Percentiles rank a stretch among this genome's conserved stretches.
These are phyloP conservation scores for Rotaria magnacalcarata DNA, from an alignment of 2,888 invertebrate species.

Conservation along the genomic window DNA sequence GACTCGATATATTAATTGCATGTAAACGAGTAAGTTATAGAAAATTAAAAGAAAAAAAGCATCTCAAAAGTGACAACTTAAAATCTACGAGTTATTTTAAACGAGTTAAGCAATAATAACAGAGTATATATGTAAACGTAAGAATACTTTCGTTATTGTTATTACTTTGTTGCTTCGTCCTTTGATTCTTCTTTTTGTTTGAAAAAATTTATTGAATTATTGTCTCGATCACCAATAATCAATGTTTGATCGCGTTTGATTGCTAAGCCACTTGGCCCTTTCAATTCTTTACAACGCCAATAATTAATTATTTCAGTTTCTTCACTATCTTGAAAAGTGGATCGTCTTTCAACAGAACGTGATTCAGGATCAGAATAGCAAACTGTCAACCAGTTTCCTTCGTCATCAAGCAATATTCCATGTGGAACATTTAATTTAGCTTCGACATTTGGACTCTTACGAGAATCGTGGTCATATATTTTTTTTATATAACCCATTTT, in stretches of 20 bases:
- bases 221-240: constrained; percentile 28
- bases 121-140: no score
- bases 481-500: constrained; percentile 34
- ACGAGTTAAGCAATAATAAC: not conserved
- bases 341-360: not conserved
- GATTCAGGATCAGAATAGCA: constrained; percentile 12
- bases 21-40: constrained; percentile 4
- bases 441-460: not conserved
- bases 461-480: constrained; percentile 2
- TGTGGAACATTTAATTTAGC: constrained; percentile 6
- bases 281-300: constrained; percentile 13
- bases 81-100: not conserved
- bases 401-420: not conserved
- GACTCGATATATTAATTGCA: constrained; percentile 8
- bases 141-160: no score
- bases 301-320: not conserved
- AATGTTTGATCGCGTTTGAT: constrained; percentile 31
- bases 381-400: constrained; percentile 12
- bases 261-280: not conserved
- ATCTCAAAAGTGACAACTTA: not conserved
- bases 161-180: not conserved
- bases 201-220: not conserved
- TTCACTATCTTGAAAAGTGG: not conserved
- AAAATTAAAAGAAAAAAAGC: not conserved
- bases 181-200: not conserved